Base-by-base conservation (phyloP, 2,113 vertebrate genomes). In the Bettongia penicillata region DNA sequence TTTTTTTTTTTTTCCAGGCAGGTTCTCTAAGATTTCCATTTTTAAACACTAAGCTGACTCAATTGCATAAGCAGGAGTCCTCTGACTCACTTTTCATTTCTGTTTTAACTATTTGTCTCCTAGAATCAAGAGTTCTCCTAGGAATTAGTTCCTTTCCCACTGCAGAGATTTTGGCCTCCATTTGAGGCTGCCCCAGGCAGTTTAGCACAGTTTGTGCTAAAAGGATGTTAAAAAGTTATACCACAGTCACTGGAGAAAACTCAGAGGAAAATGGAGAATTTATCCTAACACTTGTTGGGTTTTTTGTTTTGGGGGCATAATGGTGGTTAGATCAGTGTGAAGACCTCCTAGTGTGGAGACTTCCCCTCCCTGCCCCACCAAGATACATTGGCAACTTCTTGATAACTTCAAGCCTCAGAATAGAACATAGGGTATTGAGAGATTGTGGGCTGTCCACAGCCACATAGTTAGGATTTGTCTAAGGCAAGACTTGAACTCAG, bases 1-100 rank as follows among this genome's bases (percentile, higher is more conserved):
- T 97, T 98, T 98, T 98, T 98, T 23, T 84, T 84, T 97, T 98
- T 98, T 98, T 98, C 98, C 98, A 97, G 98, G 94, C 97, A 96
- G 96, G 90, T 98, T 96, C 94, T 97, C 96, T 95, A 96, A 91
- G 91, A 95, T 3, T 7, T 90, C 91, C 95, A 94, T 97, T 97
- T 96, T 97, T 89, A 96, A 96, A 90, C 97, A 91, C 94, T 51
- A 95, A 97, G 97, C 97, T 99, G 98, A 98, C 98, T 99, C 98
- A 98, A 92, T 11, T 11, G 4, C 97, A 97, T 92, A 96, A 97
- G 97, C 96, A 97, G 97, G 96, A 97, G 97, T 95, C 95, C 97
- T 98, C 94, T 98, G 98, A 99, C 97, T 98, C 98, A 98, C 89
- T 91, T 96, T 94, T 98, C 97, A 93, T 94, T 95, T 95, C 47